Conservation (phyloP, 2,888 invertebrate genomes). For the Plagodis pulveraria region DNA sequence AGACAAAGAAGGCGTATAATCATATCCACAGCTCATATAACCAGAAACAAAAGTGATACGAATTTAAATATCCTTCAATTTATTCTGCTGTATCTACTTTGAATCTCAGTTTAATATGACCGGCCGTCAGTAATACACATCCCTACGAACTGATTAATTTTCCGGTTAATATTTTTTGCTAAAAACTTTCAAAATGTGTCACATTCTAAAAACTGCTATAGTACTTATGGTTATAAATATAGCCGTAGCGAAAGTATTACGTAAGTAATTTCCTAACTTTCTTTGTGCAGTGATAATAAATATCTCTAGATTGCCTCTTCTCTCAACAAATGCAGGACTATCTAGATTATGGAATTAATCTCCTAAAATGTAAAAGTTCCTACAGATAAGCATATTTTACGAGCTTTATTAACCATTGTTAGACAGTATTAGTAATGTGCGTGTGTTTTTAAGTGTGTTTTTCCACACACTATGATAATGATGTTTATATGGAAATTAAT, state of each 20-base stretch:
- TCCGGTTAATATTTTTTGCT: constrained; percentile 5
- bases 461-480: too few relatives aligned
- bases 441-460: too few relatives aligned
- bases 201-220: constrained; percentile 31
- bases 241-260: constrained; percentile 41
- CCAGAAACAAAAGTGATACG: background rate
- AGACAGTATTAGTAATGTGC: too few relatives aligned
- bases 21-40: too few relatives aligned
- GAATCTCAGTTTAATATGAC: constrained; percentile 43
- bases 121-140: constrained; percentile 33
- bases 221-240: constrained; percentile 32
- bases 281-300: background rate
- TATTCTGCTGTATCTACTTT: constrained; percentile 13
- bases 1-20: too few relatives aligned
- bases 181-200: constrained; percentile 35
- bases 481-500: too few relatives aligned
- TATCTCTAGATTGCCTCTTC: background rate
- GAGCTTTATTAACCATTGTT: too few relatives aligned
- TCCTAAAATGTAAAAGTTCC: too few relatives aligned
- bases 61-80: constrained; percentile 10
- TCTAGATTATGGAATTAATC: too few relatives aligned
- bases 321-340: too few relatives aligned
- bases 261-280: constrained; percentile 39
- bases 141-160: constrained; percentile 22
- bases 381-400: too few relatives aligned